Percentiles rank a stretch among this genome's conserved stretches.
Conservation (phyloP, 2,113 vertebrate genomes). For the Tragelaphus imberbis region DNA sequence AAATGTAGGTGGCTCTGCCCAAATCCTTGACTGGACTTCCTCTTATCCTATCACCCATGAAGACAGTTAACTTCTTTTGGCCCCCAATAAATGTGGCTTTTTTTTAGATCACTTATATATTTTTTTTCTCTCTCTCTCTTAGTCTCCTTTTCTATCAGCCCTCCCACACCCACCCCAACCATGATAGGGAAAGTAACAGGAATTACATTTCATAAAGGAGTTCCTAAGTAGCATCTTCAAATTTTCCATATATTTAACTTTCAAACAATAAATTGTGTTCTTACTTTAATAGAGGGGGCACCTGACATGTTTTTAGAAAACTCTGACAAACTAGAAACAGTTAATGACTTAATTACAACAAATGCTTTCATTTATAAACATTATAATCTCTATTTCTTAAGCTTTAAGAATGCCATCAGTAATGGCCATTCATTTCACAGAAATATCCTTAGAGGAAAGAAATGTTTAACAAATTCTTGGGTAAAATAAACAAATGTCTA, state of each 20-base stretch:
- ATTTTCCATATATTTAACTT: background rate
- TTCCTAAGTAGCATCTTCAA: background rate
- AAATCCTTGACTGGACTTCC: background rate
- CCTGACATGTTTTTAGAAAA: constrained; percentile 11
- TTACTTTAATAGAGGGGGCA: background rate
- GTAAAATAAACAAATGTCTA: background rate
- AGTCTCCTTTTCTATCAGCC: background rate
- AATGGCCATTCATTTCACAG: background rate
- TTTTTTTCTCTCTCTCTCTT: background rate
- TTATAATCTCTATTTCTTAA: background rate
- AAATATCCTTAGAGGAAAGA: background rate
- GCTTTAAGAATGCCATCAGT: background rate
- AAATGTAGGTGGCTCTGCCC: background rate
- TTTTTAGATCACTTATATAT: background rate
- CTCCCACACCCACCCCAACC: background rate
- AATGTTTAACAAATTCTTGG: background rate
- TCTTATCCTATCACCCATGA: background rate
- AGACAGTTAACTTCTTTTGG: background rate
- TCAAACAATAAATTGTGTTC: background rate
- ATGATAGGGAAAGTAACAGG: background rate
- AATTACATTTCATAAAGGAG: background rate
- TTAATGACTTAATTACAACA: background rate
- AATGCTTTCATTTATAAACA: background rate
- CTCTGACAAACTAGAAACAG: background rate
- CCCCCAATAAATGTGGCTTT: background rate